A percentile compares a stretch with the other conserved stretches of the same genome.
Evolutionary conservation across 2,888 invertebrate species (phyloP).

Genomic region (Operophtera brumata): DNA sequence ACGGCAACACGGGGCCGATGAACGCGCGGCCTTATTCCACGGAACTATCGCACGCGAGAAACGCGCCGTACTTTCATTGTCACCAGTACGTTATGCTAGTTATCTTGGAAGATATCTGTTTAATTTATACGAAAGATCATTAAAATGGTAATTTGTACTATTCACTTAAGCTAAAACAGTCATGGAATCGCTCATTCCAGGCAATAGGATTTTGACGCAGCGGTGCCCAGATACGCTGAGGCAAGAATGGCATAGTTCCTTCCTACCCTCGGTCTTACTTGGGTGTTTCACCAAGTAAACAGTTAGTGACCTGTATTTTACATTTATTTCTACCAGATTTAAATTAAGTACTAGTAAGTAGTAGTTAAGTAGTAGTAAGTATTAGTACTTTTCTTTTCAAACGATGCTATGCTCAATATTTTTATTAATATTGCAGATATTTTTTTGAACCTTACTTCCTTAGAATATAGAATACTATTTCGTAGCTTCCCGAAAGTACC

Average conservation of each 20-base stretch:
- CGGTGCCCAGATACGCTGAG: neutral
- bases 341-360: no score
- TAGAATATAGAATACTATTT: no score
- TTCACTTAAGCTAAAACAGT: neutral
- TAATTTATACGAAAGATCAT: conserved; percentile 14
- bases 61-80: conserved; percentile 77
- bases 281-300: neutral
- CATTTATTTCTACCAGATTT: no score
- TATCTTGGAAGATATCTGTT: conserved; percentile 15
- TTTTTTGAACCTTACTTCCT: no score
- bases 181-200: neutral
- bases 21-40: conserved; percentile 77
- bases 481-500: no score
- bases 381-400: no score
- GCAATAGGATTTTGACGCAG: neutral
- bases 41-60: conserved; percentile 75
- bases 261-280: neutral
- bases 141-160: neutral
- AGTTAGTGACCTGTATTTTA: no score
- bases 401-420: no score
- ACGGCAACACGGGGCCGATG: conserved; percentile 76
- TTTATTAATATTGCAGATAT: no score
- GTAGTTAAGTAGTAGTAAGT: no score
- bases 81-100: conserved; percentile 50
- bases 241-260: neutral